Evolutionary conservation across 1,140 invertebrate species (phyloP).

Genomic region (Homarus americanus): DNA sequence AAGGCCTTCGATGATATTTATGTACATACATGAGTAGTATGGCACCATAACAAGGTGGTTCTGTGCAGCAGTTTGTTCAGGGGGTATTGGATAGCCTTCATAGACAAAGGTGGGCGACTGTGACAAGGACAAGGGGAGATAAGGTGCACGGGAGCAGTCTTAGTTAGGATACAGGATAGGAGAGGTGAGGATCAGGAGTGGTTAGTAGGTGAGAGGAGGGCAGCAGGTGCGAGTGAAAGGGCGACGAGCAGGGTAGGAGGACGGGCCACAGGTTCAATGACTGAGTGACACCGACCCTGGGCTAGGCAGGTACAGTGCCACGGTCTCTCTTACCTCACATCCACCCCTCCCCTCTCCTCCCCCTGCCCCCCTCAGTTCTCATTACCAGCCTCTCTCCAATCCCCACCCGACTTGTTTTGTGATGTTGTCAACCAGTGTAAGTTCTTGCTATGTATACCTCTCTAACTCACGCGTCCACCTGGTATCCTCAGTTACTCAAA

Average conservation of each 20-base stretch:
- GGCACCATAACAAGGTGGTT: too few relatives aligned
- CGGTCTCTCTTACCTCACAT: slow-evolving; percentile 10
- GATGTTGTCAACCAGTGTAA: too few relatives aligned
- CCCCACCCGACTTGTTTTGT: too few relatives aligned
- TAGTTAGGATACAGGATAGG: neutral
- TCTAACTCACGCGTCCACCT: too few relatives aligned
- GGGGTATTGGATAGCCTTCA: too few relatives aligned
- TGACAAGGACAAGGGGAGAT: neutral
- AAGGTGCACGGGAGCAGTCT: neutral
- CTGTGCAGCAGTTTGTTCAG: too few relatives aligned
- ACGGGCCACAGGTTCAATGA: slow-evolving; percentile 28
- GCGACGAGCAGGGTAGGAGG: neutral
- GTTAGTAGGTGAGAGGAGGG: neutral
- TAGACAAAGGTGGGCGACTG: neutral
- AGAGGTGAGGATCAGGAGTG: neutral
- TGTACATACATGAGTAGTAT: neutral
- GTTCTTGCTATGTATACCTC: too few relatives aligned
- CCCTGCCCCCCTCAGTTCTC: neutral
- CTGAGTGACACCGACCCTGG: slow-evolving; percentile 29
- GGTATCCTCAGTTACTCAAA: too few relatives aligned
- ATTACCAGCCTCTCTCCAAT: neutral
- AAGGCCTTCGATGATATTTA: neutral
- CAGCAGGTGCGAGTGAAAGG: slow-evolving; percentile 14
- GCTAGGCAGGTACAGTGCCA: slow-evolving; percentile 19
- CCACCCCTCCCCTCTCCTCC: neutral